Conservation (phyloP, 2,888 invertebrate species). For the Pandemis corylana region DNA sequence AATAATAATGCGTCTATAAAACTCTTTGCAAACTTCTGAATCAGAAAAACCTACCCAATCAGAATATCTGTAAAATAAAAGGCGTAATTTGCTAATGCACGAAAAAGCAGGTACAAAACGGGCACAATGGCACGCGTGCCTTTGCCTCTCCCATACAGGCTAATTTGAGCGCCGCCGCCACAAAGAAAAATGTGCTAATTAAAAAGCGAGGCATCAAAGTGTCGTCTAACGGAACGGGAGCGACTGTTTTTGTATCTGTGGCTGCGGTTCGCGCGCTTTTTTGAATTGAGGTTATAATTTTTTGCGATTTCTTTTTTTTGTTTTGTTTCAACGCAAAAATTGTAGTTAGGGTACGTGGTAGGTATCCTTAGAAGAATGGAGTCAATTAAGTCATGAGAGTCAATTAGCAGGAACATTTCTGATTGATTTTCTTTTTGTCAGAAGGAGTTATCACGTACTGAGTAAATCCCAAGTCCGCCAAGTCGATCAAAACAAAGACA, state of each 20-base stretch:
- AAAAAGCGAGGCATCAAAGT: slow-evolving; percentile 81
- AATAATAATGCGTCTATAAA: too few relatives aligned
- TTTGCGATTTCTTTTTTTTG: neutral
- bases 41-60: neutral
- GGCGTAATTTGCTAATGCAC: slow-evolving; percentile 43
- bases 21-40: neutral
- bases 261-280: slow-evolving; percentile 40
- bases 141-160: slow-evolving; percentile 66
- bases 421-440: too few relatives aligned
- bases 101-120: slow-evolving; percentile 41
- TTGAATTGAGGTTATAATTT: slow-evolving; percentile 38
- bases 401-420: too few relatives aligned
- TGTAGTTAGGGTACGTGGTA: neutral
- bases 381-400: neutral
- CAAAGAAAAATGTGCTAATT: slow-evolving; percentile 84
- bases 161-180: slow-evolving; percentile 74
- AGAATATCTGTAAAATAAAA: slow-evolving; percentile 16
- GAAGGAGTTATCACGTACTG: too few relatives aligned
- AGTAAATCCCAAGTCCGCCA: too few relatives aligned
- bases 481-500: too few relatives aligned
- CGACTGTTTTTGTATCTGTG: slow-evolving; percentile 42
- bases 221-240: slow-evolving; percentile 63
- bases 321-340: neutral
- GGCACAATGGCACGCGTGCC: slow-evolving; percentile 35
- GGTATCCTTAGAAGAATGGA: too few relatives aligned